Percentiles rank a stretch among this genome's conserved stretches.
phyloP scores from a whole-genome alignment of 92 coral and sea anemone genomes.

The Palythoa heliodiscus region DNA sequence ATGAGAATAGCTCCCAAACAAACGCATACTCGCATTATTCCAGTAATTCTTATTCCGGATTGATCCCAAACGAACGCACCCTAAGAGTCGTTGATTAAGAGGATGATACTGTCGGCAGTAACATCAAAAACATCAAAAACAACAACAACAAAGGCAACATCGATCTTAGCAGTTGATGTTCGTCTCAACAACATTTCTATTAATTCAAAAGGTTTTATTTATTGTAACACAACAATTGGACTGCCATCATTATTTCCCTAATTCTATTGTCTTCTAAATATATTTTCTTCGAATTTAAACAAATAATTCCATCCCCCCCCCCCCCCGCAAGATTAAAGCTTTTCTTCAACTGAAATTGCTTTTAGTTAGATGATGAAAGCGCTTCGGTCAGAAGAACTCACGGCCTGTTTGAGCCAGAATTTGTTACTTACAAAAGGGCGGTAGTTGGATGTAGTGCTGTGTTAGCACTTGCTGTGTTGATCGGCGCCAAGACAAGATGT shows the following conservation, averaged over 20 bases:
- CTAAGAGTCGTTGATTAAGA: not conserved
- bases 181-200: too few species aligned
- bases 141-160: not conserved
- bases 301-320: not conserved
- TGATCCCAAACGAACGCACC: too few species aligned
- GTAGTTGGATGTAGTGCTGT: conserved; percentile 29
- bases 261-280: too few species aligned
- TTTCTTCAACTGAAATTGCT: not conserved
- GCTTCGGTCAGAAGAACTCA: conserved; percentile 46
- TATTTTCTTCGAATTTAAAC: too few species aligned
- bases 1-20: too few species aligned
- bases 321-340: too few species aligned
- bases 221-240: too few species aligned
- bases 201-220: too few species aligned
- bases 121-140: too few species aligned
- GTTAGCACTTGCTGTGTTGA: not conserved
- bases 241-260: too few species aligned
- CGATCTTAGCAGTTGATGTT: not conserved
- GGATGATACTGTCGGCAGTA: not conserved
- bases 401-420: conserved; percentile 56
- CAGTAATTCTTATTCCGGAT: too few species aligned
- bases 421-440: conserved; percentile 45
- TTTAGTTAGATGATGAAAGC: conserved; percentile 33
- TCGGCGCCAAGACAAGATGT: conserved; percentile 32
- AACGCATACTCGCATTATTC: too few species aligned